Base-by-base conservation (phyloP, 2,797 vertebrate genomes). In the Australoheros facetus region DNA sequence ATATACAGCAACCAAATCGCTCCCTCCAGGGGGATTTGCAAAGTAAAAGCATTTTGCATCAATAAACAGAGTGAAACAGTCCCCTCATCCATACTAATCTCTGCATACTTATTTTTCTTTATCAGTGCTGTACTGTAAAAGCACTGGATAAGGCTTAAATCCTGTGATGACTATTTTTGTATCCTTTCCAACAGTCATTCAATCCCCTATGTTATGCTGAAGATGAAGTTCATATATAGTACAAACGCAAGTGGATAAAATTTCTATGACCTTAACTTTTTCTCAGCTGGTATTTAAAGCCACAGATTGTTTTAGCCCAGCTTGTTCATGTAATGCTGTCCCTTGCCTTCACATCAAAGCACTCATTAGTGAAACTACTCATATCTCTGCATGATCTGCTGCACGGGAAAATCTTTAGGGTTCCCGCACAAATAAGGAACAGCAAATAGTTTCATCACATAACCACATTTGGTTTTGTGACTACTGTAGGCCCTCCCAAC, bases 201-300 rank as follows among this genome's bases (percentile, higher is more conserved):
- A 57, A 17, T 32, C 73, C n/a, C 16, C 78, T 69, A 56, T 66
- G 19, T 62, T 71, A 11, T 80, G 71, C 84, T 79, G 54, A 48
- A 80, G 71, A 66, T 62, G 53, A 59, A 84, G 30, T 59, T 56
- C 78, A 82, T 86, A 55, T 79, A 70, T 79, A 77, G 48, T 66
- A 45, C 54, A 75, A 17, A 78, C 48, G 39, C 79, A 81, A 89
- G 69, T 55, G 56, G 45, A 81, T 70, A 56, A 71, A 88, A 48
- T 45, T 32, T 71, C n/a, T 71, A 1, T 23, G 37, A 73, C 57
- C 56, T 54, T 26, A 66, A 64, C 75, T 34, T 75, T 79, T 84
- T 45, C 71, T 79, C 39, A 48, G 55, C 78, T 32, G 60, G 89
- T 94, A 94, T 95, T 94, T 89, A 92, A 86, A 79, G 58, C 45